A percentile compares a stretch with the other conserved stretches of the same genome.
These are phyloP conservation scores for Cecidostiba fungosa DNA, from an alignment of 2,888 invertebrate genomes.

Conservation along the genomic window DNA sequence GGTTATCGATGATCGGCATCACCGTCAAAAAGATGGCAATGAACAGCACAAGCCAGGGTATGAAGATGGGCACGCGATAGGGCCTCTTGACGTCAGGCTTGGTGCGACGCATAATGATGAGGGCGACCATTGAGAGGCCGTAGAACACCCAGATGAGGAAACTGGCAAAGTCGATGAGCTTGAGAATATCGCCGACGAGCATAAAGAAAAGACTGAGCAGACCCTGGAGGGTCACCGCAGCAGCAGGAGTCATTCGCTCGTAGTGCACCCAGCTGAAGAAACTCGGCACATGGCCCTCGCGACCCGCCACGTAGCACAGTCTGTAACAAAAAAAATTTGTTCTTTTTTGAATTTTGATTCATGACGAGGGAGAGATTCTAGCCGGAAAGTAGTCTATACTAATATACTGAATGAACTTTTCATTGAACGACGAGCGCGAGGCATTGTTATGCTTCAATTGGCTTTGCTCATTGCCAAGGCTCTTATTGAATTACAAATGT, in stretches of 20 bases:
- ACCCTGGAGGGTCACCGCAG: conserved; percentile 91
- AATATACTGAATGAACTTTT: no score
- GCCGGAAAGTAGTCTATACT: no score
- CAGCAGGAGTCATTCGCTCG: conserved; percentile 88
- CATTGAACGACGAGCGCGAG: no score
- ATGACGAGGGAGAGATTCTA: no score
- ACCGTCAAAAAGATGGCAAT: conserved; percentile 88
- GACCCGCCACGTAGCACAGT: conserved; percentile 91
- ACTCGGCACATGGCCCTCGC: conserved; percentile 90
- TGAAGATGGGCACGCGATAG: conserved; percentile 87
- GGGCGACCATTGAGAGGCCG: conserved; percentile 89
- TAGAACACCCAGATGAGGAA: conserved; percentile 95
- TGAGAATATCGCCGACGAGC: conserved; percentile 87
- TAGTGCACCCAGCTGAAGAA: conserved; percentile 90
- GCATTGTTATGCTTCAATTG: no score
- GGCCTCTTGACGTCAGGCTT: conserved; percentile 86
- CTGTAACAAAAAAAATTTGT: conserved; percentile 77
- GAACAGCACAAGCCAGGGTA: conserved; percentile 87
- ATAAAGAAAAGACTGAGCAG: conserved; percentile 87
- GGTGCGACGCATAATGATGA: conserved; percentile 87
- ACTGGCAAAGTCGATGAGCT: conserved; percentile 92
- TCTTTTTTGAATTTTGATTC: not conserved
- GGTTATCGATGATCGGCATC: conserved; percentile 88
- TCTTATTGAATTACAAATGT: no score
- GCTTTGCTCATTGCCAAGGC: no score